Base-by-base conservation (phyloP, 2,797 vertebrate species). In the Petrocephalus schoutedeni region DNA sequence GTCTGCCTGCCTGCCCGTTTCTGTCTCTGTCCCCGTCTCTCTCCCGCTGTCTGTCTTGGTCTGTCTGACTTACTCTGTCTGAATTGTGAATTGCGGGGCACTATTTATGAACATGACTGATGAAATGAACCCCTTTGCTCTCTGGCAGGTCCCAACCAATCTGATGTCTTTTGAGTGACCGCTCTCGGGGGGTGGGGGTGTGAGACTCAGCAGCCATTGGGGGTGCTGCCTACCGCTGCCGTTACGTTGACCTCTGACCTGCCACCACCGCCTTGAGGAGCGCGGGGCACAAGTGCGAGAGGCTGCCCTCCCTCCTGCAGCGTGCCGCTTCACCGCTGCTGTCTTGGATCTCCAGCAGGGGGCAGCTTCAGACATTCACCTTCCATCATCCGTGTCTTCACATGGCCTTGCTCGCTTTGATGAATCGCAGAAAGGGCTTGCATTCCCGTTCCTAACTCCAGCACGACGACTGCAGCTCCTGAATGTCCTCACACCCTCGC, bases 121-220 rank as follows among this genome's bases (percentile, higher is more conserved):
- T 54, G 14, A 9, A 83, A 19, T 21, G 5, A 12, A 19, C 21
- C 67, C 80, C 0, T 21, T 51, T 87, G 28, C 64, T 51, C 71
- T 71, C 89, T 90, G 91, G 36, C 93, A 99, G 98, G 98, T 98
- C 92, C 98, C 98, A 93, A 95, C 98, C 92, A 99, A 99, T 95
- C 96, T 99, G 95, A 99, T 99, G 98, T 99, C 98, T 87, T 99
- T 99, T 90, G 98, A 99, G 93, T 99, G 95, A 96, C 57, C 3
- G 58, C 36, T 41, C 51, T 28, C 59, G 88, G 90, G 49, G 89
- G 90, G 89, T 90, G 92, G 89, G 91, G 94, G 53, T 89, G 82
- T 36, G 82, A 88, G 92, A 93, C 89, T 92, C 92, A 90, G 91
- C 84, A 77, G 51, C 77, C 21, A 14, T 56, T 92, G 89, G 89